These are phyloP conservation scores for Rhipidura dahli DNA, from an alignment of 2,113 vertebrate genomes.

Conservation along the genomic window DNA sequence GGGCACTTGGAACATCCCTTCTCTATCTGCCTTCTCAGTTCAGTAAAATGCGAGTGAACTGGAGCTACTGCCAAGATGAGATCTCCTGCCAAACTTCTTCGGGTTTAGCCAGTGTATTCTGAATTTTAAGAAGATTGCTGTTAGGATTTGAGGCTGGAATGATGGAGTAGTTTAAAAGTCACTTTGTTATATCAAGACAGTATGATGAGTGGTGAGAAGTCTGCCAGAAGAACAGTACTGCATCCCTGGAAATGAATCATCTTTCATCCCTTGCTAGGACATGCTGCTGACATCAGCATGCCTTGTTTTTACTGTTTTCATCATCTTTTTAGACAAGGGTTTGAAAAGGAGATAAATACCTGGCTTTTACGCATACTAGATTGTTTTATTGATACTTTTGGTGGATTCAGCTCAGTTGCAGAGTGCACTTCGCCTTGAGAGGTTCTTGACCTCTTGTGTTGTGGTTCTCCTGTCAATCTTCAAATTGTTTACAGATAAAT, in stretches of 20 bases:
- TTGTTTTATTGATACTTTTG: background rate
- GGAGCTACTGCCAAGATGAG: background rate
- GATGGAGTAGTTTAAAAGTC: background rate
- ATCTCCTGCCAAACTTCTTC: background rate
- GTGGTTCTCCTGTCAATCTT: background rate
- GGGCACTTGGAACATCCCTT: background rate
- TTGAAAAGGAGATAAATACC: background rate
- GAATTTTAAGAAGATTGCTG: background rate
- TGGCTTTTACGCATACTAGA: background rate
- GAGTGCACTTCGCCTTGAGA: background rate
- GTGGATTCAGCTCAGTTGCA: background rate
- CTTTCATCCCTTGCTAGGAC: background rate
- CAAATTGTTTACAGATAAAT: background rate
- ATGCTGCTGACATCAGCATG: background rate
- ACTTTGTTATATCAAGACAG: background rate
- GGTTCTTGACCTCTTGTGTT: background rate
- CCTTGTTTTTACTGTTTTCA: background rate
- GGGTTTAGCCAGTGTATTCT: background rate
- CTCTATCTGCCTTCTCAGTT: fast-evolving
- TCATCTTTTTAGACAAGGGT: background rate
- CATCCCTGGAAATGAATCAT: background rate
- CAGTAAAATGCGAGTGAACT: background rate
- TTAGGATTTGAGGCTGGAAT: background rate
- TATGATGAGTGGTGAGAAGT: background rate
- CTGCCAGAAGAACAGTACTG: background rate